Percentiles rank a stretch among this genome's conserved stretches.
These are phyloP conservation scores for Selene dorsalis DNA, from an alignment of 2,797 vertebrate genomes.

Conservation along the genomic window DNA sequence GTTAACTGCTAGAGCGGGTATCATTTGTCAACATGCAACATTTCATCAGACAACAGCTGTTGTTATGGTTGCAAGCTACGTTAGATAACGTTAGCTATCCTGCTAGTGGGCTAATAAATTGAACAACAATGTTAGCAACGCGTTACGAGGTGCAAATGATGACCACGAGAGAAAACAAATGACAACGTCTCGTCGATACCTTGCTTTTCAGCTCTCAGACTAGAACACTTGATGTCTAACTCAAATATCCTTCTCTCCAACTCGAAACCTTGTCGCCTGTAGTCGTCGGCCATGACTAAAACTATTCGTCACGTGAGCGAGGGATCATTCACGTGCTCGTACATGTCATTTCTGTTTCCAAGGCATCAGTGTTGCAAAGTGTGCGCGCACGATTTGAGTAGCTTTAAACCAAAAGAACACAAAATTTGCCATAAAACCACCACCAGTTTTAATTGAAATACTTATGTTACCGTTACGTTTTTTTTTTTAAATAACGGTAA, in stretches of 20 bases:
- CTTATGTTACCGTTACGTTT: neutral
- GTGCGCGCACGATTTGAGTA: too few relatives aligned
- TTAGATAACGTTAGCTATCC: constrained; percentile 62
- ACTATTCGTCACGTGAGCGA: constrained; percentile 81
- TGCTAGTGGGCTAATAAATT: constrained; percentile 58
- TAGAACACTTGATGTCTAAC: constrained; percentile 86
- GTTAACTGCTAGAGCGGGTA: fast-evolving
- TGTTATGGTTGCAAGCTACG: constrained; percentile 72
- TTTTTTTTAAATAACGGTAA: too few relatives aligned
- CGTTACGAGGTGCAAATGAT: neutral
- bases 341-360: constrained; percentile 23
- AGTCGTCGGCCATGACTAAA: constrained; percentile 88
- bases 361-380: neutral
- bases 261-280: constrained; percentile 87
- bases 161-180: neutral
- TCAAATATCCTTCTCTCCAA: constrained; percentile 88
- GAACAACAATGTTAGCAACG: neutral
- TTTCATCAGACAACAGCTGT: constrained; percentile 61
- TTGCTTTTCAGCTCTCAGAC: constrained; percentile 85
- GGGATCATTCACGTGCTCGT: constrained; percentile 77
- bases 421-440: fast-evolving
- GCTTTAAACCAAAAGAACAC: neutral
- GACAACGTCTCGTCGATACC: constrained; percentile 57
- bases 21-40: constrained; percentile 8
- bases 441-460: fast-evolving